Percentiles rank a stretch among this genome's conserved stretches.
Evolutionary conservation across 2,888 invertebrate genomes (phyloP).

Genomic region (Hesperia comma): DNA sequence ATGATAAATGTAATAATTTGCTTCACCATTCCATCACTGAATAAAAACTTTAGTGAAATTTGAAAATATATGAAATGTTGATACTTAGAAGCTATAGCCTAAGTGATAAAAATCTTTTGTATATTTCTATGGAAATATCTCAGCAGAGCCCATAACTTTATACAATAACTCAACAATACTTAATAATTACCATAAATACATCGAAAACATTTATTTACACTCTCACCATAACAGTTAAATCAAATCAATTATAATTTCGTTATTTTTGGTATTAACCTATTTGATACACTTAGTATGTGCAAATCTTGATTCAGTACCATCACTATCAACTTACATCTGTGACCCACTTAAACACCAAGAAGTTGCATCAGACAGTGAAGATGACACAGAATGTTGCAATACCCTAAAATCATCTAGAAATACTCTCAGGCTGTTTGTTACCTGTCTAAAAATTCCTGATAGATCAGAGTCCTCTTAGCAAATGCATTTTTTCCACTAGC

Average conservation of each 20-base stretch:
- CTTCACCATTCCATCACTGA: background rate
- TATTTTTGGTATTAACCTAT: slow-evolving; percentile 1
- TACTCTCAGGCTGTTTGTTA: too few species aligned
- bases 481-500: too few species aligned
- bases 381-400: too few species aligned
- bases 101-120: background rate
- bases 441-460: too few species aligned
- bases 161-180: slow-evolving; percentile 9
- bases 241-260: background rate
- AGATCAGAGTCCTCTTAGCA: too few species aligned
- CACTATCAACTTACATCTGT: too few species aligned
- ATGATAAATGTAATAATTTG: background rate
- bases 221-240: background rate
- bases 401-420: too few species aligned
- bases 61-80: background rate
- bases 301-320: background rate
- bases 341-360: too few species aligned
- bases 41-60: background rate
- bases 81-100: background rate
- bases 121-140: background rate
- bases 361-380: too few species aligned
- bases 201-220: slow-evolving; percentile 10
- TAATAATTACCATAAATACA: slow-evolving; percentile 10
- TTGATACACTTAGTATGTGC: background rate
- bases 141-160: background rate